phyloP scores from a whole-genome alignment of 2,888 invertebrate genomes.

The Andrena dorsata region DNA sequence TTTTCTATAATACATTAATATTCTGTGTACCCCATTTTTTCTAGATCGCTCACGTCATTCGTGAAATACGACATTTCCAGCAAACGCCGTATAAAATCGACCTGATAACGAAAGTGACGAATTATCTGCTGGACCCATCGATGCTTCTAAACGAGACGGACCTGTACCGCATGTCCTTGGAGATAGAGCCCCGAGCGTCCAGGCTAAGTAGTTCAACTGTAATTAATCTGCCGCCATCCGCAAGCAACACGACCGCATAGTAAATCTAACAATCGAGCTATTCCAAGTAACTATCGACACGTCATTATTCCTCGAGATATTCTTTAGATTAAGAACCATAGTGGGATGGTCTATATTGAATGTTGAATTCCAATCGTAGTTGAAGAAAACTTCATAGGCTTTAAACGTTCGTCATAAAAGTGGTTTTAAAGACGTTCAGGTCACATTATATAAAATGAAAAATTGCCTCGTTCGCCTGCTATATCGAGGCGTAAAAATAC shows the following conservation, averaged over 20 bases:
- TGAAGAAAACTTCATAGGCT: background rate
- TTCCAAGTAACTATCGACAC: conserved; percentile 16
- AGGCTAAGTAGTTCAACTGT: conserved; percentile 86
- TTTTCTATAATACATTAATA: background rate
- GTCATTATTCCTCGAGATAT: conserved; percentile 34
- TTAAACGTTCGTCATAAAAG: conserved; percentile 13
- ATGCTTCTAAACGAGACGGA: conserved; percentile 92
- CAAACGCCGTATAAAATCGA: conserved; percentile 97
- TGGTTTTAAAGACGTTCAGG: background rate
- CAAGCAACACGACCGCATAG: conserved; percentile 68
- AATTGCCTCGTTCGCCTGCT: conserved; percentile 12
- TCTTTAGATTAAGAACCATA: conserved; percentile 27
- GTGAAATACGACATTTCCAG: conserved; percentile 96
- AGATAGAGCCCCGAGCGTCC: conserved; percentile 93
- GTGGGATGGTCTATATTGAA: background rate
- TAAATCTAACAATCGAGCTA: conserved; percentile 36
- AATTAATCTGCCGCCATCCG: conserved; percentile 75
- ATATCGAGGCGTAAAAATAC: conserved; percentile 1
- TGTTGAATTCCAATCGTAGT: conserved; percentile 8
- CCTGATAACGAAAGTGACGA: conserved; percentile 91
- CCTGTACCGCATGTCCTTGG: conserved; percentile 92
- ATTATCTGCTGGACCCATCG: conserved; percentile 92
- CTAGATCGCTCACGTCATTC: conserved; percentile 96
- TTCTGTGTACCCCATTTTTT: background rate
- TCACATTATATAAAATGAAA: background rate